A percentile compares a stretch with the other conserved stretches of the same genome.
Evolutionary conservation across 2,888 invertebrate species (phyloP).

Genomic region (Heterodera filipjevi): DNA sequence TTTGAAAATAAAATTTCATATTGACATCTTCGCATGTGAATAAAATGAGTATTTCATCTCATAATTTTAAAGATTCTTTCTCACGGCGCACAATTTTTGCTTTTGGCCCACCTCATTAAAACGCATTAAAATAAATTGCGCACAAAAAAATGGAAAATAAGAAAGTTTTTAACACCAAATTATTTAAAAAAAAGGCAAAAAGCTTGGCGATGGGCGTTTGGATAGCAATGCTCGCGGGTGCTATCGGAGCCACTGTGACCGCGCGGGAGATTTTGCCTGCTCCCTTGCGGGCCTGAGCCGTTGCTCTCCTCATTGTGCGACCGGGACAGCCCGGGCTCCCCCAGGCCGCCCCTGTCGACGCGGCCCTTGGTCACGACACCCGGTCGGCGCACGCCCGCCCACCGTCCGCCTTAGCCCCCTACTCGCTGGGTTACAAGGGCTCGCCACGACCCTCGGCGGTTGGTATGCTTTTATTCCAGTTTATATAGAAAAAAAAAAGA

Average conservation of each 20-base stretch:
- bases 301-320: conserved; percentile 54
- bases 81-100: too few species aligned
- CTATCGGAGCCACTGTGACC: conserved; percentile 50
- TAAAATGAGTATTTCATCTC: too few species aligned
- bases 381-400: conserved; percentile 25
- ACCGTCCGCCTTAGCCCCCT: conserved; percentile 23
- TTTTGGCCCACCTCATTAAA: too few species aligned
- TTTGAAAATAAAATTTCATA: too few species aligned
- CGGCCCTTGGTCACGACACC: conserved; percentile 29
- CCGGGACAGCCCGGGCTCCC: conserved; percentile 22
- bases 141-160: too few species aligned
- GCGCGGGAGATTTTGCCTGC: conserved; percentile 59
- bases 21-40: too few species aligned
- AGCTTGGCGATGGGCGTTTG: conserved; percentile 25
- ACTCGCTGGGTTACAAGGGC: conserved; percentile 24
- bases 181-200: conserved; percentile 40
- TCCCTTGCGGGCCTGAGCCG: conserved; percentile 61
- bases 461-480: too few species aligned
- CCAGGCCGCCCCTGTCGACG: conserved; percentile 23
- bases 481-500: too few species aligned
- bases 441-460: conserved; percentile 29
- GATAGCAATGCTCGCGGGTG: conserved; percentile 23
- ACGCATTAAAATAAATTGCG: too few species aligned
- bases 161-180: too few species aligned
- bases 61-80: too few species aligned